phyloP scores from a whole-genome alignment of 2,113 vertebrate species.

The Acanthisitta chloris region DNA sequence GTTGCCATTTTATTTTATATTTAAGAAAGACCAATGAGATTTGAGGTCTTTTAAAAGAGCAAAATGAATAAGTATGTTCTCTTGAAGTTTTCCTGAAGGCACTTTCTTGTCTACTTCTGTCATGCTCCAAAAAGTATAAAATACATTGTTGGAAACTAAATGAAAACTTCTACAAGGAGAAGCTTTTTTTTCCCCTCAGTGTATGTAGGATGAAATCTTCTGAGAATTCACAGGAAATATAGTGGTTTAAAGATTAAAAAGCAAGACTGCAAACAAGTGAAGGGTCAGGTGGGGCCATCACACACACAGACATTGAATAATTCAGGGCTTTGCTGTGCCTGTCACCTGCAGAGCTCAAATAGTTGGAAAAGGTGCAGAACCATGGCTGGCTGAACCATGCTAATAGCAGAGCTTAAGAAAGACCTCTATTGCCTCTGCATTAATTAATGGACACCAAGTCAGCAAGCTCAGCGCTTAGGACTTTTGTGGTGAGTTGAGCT shows the following conservation, averaged over 20 bases:
- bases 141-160: conserved; percentile 17
- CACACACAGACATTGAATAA: not conserved
- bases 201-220: not conserved
- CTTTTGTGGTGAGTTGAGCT: not conserved
- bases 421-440: not conserved
- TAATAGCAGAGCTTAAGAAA: not conserved
- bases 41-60: conserved; percentile 2
- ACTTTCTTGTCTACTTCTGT: not conserved
- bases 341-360: not conserved
- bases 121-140: conserved; percentile 26
- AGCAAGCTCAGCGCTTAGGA: not conserved
- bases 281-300: not conserved
- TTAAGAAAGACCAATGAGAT: conserved; percentile 18
- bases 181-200: conserved; percentile 7
- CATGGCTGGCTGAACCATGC: not conserved
- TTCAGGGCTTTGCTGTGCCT: not conserved
- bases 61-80: not conserved
- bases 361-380: not conserved
- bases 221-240: not conserved
- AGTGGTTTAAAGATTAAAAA: conserved; percentile 35
- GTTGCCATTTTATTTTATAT: conserved; percentile 13
- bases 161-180: conserved; percentile 9
- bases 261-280: conserved; percentile 1
- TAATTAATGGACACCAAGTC: not conserved
- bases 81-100: conserved; percentile 18